These are phyloP conservation scores for Mormyrops attenuatus DNA, from an alignment of 2,797 vertebrate species.

Conservation along the genomic window DNA sequence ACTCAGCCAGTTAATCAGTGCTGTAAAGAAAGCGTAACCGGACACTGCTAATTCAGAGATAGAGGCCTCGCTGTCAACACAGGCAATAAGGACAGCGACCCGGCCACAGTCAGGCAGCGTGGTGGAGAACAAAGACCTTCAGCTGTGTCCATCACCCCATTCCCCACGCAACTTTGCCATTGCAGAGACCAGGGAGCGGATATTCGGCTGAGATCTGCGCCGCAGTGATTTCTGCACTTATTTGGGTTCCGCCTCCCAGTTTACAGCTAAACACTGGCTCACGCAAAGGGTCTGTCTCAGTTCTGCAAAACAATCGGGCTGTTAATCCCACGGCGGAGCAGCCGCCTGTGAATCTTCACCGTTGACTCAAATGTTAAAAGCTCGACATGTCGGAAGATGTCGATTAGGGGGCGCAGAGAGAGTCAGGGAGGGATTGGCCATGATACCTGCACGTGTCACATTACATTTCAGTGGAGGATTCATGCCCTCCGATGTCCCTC, in stretches of 20 bases:
- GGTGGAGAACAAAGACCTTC: neutral
- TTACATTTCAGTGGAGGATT: neutral
- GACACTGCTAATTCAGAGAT: neutral
- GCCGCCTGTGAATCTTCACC: neutral
- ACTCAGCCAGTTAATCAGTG: neutral
- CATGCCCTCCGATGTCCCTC: neutral
- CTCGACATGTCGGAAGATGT: conserved; percentile 64
- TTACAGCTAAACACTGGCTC: conserved; percentile 14
- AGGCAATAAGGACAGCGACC: neutral
- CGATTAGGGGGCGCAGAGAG: conserved; percentile 65
- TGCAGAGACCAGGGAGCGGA: neutral
- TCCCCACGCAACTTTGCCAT: neutral
- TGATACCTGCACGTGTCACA: neutral
- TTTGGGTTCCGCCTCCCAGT: conserved; percentile 3
- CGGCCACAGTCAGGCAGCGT: neutral
- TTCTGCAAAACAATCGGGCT: conserved; percentile 18
- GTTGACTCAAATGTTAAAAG: conserved; percentile 46
- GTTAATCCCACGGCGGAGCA: conserved; percentile 14
- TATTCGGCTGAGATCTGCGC: neutral
- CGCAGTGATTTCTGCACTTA: neutral
- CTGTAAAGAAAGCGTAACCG: neutral
- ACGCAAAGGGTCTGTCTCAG: neutral
- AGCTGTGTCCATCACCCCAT: neutral
- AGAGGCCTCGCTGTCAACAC: neutral
- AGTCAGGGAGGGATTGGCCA: conserved; percentile 65